Evolutionary conservation across 2,113 vertebrate genomes (phyloP).

Genomic region (Gadus chalcogrammus): DNA sequence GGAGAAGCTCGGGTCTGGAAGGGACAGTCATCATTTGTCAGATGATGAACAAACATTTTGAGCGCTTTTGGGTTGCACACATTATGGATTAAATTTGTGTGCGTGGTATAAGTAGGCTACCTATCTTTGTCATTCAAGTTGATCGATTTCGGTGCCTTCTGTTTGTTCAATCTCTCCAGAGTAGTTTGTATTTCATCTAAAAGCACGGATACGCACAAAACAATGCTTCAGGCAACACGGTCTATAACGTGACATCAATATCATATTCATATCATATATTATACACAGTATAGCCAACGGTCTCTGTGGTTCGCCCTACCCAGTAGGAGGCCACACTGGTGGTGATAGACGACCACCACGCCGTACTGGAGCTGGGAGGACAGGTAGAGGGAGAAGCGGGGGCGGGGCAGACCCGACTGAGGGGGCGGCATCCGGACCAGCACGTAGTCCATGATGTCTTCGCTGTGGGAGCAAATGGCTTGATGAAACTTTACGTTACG

Average conservation of each 20-base stretch:
- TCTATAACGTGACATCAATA: neutral
- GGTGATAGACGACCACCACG: conserved; percentile 77
- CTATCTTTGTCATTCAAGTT: conserved; percentile 68
- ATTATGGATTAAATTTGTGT: neutral
- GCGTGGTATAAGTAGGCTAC: conserved; percentile 23
- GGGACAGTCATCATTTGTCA: neutral
- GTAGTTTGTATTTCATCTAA: conserved; percentile 79
- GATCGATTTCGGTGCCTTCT: conserved; percentile 51
- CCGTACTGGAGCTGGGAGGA: conserved; percentile 87
- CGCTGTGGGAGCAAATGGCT: conserved; percentile 52
- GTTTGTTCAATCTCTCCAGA: conserved; percentile 63
- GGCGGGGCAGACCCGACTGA: conserved; percentile 62
- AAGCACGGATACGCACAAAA: conserved; percentile 6
- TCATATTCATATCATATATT: neutral
- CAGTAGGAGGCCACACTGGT: conserved; percentile 80
- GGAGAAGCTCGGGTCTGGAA: conserved; percentile 42
- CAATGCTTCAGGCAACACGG: neutral
- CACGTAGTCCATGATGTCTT: conserved; percentile 79
- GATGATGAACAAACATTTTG: neutral
- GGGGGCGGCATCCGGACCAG: conserved; percentile 72
- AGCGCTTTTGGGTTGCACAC: neutral
- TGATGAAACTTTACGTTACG: neutral
- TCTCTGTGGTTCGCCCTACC: conserved; percentile 62
- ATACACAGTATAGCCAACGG: neutral
- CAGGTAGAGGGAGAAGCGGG: conserved; percentile 87